Percentiles rank a stretch among this genome's conserved stretches.
These are phyloP conservation scores for Palythoa grandiflora DNA, from an alignment of 92 coral and sea anemone species.

Conservation along the genomic window DNA sequence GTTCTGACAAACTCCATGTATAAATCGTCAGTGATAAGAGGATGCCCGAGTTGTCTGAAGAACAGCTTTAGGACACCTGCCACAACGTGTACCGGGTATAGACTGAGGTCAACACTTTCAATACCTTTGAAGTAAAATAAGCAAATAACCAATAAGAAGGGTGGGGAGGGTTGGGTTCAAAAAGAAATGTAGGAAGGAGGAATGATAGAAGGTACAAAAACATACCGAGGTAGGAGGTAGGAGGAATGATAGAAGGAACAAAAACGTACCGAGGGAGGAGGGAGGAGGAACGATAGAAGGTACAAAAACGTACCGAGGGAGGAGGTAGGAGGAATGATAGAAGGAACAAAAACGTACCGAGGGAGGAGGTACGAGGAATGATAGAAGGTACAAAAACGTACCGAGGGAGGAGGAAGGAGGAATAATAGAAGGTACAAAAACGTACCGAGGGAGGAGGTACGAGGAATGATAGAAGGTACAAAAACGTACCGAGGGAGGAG, in stretches of 20 bases:
- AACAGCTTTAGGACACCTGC: conserved; percentile 95
- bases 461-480: neutral
- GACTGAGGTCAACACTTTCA: conserved; percentile 73
- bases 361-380: no score
- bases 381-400: neutral
- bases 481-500: neutral
- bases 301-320: neutral
- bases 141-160: neutral
- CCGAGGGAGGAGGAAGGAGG: no score
- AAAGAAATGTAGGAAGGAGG: neutral
- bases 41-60: conserved; percentile 89
- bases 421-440: neutral
- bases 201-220: neutral
- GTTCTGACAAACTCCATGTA: conserved; percentile 91
- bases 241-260: neutral
- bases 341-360: neutral
- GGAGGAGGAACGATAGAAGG: neutral
- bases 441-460: no score
- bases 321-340: neutral
- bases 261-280: neutral
- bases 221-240: neutral
- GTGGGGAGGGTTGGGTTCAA: neutral
- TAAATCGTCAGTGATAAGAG: conserved; percentile 79
- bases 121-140: conserved; percentile 65
- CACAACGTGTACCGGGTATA: conserved; percentile 86